Conservation (phyloP, 2,797 vertebrate genomes). For the Leontocebus nigricollis region DNA sequence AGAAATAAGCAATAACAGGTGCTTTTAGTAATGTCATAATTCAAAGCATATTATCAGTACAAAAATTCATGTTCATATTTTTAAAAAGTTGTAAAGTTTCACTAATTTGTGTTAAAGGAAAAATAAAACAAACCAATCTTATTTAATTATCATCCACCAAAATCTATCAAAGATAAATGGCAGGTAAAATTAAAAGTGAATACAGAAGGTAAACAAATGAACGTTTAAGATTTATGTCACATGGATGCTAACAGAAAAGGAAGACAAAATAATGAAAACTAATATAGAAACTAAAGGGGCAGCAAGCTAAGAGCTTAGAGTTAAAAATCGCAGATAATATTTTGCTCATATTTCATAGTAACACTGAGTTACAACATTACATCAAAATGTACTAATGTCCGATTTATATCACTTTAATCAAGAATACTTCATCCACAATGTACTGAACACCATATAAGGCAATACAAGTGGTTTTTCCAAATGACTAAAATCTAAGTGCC, state of each 20-base stretch:
- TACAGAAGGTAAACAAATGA: neutral
- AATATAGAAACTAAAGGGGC: neutral
- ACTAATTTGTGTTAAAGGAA: conserved; percentile 17
- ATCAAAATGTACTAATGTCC: neutral
- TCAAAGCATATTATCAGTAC: neutral
- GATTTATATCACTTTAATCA: neutral
- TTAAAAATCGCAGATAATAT: conserved; percentile 38
- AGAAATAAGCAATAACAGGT: conserved; percentile 1
- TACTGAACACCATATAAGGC: neutral
- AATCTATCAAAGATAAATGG: neutral
- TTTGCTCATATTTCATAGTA: conserved; percentile 19
- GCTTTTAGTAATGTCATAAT: neutral
- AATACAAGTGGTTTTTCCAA: neutral
- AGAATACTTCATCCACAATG: neutral
- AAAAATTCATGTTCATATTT: neutral
- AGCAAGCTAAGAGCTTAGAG: neutral
- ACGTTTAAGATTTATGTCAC: neutral
- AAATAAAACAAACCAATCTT: neutral
- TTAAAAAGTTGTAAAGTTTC: neutral
- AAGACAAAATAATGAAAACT: conserved; percentile 12
- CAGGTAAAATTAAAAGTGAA: conserved; percentile 19
- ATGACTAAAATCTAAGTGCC: conserved; percentile 26
- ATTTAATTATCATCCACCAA: conserved; percentile 12
- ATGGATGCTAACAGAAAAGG: neutral
- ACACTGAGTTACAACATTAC: neutral